Evolutionary conservation across 2,113 vertebrate genomes (phyloP), one percentile per base, ranked within the genome.

Genomic region (Paralichthys olivaceus): DNA sequence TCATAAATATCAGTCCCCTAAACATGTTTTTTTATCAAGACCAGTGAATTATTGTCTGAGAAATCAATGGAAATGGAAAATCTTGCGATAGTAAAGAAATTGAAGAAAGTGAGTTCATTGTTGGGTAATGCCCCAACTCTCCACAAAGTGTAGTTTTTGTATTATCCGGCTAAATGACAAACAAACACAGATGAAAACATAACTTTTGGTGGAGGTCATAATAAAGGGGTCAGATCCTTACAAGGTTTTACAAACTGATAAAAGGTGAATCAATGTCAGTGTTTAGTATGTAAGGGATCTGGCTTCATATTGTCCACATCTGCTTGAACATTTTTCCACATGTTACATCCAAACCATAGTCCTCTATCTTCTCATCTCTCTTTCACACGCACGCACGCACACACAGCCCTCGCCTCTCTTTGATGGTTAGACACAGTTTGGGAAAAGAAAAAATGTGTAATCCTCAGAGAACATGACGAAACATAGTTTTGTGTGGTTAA

Each of bases 401-500:
- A 32, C 29, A 32, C 32, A 8, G 7, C 32, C 7, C 7, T 34
- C 7, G 32, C 32, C 12, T 14, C 29, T 29, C 73, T 83, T 72
- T 82, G 65, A 80, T 79, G 73, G 74, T 29, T 51, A 68, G 57
- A 67, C 15, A 51, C 53, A 29, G 47, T 80, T 80, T 76, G 47
- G 66, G 22, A 54, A 54, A 22, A 23, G 14, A 70, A 87, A 86
- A 75, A 28, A n/a, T 83, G 75, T 79, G 79, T 60, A 53, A 77
- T 75, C 83, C 54, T 74, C 26, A 4, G 34, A 75, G 49, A 77
- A 78, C 54, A 77, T 23, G 79, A 83, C 68, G 47, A 34, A 56
- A 72, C 59, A 43, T 43, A 45, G 13, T 45, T 72, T 77, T 77
- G 20, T 81, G 85, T 58, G 77, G 81, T 89, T 77, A 54, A 6